phyloP scores from a whole-genome alignment of 2,113 vertebrate genomes.

The Pseudonaja textilis region DNA sequence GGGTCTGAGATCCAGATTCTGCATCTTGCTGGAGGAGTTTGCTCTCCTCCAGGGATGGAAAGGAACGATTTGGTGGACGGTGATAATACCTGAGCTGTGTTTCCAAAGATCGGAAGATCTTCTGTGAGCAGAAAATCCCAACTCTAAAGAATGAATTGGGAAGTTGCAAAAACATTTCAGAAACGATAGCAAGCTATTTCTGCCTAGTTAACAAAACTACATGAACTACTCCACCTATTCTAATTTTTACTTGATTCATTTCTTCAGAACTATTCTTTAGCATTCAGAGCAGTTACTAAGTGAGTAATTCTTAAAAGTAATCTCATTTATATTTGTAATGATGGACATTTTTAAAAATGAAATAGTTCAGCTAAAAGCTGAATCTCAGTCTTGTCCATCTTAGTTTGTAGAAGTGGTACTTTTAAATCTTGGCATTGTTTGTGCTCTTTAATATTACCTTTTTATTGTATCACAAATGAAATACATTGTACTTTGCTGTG shows the following conservation, averaged over 20 bases:
- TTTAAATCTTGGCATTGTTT: background rate
- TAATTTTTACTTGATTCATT: background rate
- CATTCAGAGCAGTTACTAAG: background rate
- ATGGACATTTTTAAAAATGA: background rate
- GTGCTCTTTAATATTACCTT: background rate
- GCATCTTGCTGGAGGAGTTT: background rate
- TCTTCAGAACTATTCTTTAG: background rate
- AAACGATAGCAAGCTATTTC: background rate
- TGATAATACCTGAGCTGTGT: background rate
- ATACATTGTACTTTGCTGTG: background rate
- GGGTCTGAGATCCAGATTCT: background rate
- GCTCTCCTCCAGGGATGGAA: background rate
- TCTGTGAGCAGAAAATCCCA: background rate
- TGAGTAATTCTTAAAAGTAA: background rate
- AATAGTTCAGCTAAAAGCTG: background rate
- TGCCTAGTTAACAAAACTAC: background rate
- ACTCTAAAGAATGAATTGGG: background rate
- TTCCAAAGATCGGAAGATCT: background rate
- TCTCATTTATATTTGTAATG: background rate
- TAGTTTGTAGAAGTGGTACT: background rate
- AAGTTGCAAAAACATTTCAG: background rate
- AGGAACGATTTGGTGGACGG: background rate
- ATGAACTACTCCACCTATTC: background rate
- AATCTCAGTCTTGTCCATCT: background rate
- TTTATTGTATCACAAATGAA: background rate